These are phyloP conservation scores for Proterorhinus semilunaris DNA, from an alignment of 2,113 vertebrate genomes.

Conservation along the genomic window DNA sequence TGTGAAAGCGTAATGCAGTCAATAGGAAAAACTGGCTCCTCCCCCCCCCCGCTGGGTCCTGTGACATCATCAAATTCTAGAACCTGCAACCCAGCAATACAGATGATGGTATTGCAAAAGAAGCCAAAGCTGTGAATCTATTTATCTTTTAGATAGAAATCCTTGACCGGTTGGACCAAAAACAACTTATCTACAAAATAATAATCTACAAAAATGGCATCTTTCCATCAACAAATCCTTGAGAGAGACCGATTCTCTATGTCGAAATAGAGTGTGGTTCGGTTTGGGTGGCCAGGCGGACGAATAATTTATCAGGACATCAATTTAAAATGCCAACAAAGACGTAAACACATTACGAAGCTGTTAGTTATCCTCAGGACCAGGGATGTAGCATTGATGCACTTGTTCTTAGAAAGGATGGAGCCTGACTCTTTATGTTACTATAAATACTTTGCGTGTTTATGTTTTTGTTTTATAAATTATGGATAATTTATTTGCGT, in stretches of 20 bases:
- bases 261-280: background rate
- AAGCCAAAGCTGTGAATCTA: too few species aligned
- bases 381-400: slow-evolving; percentile 59
- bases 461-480: background rate
- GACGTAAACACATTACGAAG: slow-evolving; percentile 21
- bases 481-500: background rate
- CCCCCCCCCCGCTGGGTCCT: too few species aligned
- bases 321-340: slow-evolving; percentile 13
- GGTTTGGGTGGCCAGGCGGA: background rate
- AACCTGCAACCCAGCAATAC: too few species aligned
- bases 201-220: too few species aligned
- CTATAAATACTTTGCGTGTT: background rate
- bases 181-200: too few species aligned
- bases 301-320: slow-evolving; percentile 2
- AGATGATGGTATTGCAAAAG: too few species aligned
- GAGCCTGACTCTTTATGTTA: slow-evolving; percentile 16
- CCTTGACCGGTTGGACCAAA: too few species aligned
- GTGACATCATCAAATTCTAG: too few species aligned
- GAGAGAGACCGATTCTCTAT: background rate
- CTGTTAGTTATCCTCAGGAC: slow-evolving; percentile 59
- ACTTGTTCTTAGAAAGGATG: slow-evolving; percentile 17
- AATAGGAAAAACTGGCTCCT: too few species aligned
- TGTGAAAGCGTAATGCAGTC: too few species aligned
- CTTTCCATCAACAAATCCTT: background rate
- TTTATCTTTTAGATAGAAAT: too few species aligned